Conservation (phyloP, 37 sponge, comb jelly and placozoan species). For the Geodia barretti region DNA sequence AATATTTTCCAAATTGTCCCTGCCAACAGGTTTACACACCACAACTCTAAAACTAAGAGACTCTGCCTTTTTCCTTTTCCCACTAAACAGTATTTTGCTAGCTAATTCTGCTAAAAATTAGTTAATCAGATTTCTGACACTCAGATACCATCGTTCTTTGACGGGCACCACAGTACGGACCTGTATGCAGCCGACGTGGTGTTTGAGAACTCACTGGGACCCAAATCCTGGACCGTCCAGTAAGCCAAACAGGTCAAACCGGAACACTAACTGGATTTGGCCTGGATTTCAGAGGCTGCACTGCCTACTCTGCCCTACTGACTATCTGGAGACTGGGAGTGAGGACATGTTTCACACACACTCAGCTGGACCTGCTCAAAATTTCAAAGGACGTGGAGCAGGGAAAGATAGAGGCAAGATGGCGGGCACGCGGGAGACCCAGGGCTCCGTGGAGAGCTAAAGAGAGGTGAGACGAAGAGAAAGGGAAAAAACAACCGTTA, state of each 20-base stretch:
- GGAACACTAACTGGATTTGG: too few relatives aligned
- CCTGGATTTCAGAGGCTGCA: conserved; percentile 13
- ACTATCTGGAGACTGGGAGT: background rate
- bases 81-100: too few relatives aligned
- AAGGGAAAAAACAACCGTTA: background rate
- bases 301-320: conserved; percentile 33
- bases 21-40: too few relatives aligned
- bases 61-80: too few relatives aligned
- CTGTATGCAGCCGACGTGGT: conserved; percentile 47
- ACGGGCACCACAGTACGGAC: conserved; percentile 55
- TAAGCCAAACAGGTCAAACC: too few relatives aligned
- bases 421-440: conserved; percentile 56
- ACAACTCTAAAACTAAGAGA: too few relatives aligned
- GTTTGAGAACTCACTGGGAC: conserved; percentile 46
- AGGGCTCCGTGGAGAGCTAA: conserved; percentile 1
- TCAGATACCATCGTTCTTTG: conserved; percentile 66
- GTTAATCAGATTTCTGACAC: background rate
- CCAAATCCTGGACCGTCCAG: conserved; percentile 2
- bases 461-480: conserved; percentile 21
- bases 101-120: too few relatives aligned
- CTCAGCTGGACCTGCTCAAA: conserved; percentile 46
- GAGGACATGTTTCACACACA: background rate
- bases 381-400: conserved; percentile 69
- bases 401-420: conserved; percentile 61
- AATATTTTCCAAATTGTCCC: too few relatives aligned